Base-by-base conservation (phyloP, 1,140 invertebrate genomes). In the Rhopalosiphum padi region DNA sequence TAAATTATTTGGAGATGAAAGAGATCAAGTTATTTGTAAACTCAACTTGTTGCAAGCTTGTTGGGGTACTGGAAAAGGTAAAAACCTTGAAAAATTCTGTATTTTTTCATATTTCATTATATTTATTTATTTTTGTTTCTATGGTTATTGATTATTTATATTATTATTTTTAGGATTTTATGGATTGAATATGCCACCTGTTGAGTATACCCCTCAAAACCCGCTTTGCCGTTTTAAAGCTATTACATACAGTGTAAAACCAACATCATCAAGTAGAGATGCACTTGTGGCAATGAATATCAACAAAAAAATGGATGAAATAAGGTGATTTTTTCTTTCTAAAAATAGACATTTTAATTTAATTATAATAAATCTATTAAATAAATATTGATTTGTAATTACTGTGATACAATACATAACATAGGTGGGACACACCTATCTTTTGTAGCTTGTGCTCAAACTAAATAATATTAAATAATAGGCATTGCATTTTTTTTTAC, bases 31-130 rank as follows among this genome's bases (percentile, higher is more conserved):
- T 53, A 96, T 99, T 68, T 98, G 98, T 5, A 98, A 98, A 95
- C 99, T 98, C 97, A 99, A 99, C 95, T 97, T 98, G 93, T 95
- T 99, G 82, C 98, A 99, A 95, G 98, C 98, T 2, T 97, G 97
- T 94, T 99, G 98, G 98, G 99, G 99, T 5, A 96, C 96, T 93
- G 98, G 98, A 94, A 97, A 97, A 95, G 96, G 96, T 95, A 91
- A 95, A 94, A 87, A 55, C 21, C 25, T 55, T 68, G 0, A 30
- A 23, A 25, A 25, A 89, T 48, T 87, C 9, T 89, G 23, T 37
- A 23, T 89, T 37, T 25, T 43, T 25, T 82, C 18, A 94, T n/a
- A 48, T 48, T 43, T 37, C 60, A 25, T 43, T 77, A 55, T 46
- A 46, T 86, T 83, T 77, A n/a, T 93, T 46, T 88, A 91, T 87